Conservation (phyloP, 2,797 vertebrate species). For the Apogon hyalosoma region DNA sequence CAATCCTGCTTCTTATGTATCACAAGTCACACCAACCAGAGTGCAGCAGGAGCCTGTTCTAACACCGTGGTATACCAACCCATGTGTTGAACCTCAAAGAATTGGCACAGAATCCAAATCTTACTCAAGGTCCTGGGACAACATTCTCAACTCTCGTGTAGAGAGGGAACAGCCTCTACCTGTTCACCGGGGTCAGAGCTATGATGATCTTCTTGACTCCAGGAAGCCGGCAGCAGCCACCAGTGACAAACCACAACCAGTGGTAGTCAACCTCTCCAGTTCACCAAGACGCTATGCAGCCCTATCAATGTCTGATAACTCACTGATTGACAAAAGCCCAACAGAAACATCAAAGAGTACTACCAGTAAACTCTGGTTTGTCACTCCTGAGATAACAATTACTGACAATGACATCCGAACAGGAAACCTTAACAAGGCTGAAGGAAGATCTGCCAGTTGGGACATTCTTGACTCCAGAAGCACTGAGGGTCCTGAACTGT, state of each 20-base stretch:
- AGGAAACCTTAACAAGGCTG: slow-evolving; percentile 78
- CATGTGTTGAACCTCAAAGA: slow-evolving; percentile 87
- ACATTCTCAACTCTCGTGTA: slow-evolving; percentile 89
- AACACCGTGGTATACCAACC: slow-evolving; percentile 90
- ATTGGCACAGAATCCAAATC: slow-evolving; percentile 89
- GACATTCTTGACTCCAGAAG: slow-evolving; percentile 86
- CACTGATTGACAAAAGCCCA: slow-evolving; percentile 92
- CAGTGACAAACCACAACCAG: slow-evolving; percentile 89
- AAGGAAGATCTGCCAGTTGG: slow-evolving; percentile 88
- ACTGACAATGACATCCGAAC: slow-evolving; percentile 94
- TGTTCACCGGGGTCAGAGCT: slow-evolving; percentile 92
- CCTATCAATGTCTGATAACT: slow-evolving; percentile 95
- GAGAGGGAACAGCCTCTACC: slow-evolving; percentile 89
- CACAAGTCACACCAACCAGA: slow-evolving; percentile 85
- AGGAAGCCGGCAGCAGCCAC: slow-evolving; percentile 84
- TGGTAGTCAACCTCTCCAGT: slow-evolving; percentile 96
- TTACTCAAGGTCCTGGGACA: slow-evolving; percentile 97
- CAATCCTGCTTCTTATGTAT: slow-evolving; percentile 81
- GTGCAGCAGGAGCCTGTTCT: slow-evolving; percentile 82
- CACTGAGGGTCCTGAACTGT: slow-evolving; percentile 60
- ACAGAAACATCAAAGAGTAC: slow-evolving; percentile 79
- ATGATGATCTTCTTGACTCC: slow-evolving; percentile 91
- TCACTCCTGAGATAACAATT: slow-evolving; percentile 97
- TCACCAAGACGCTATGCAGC: slow-evolving; percentile 97
- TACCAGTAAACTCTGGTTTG: slow-evolving; percentile 90